Percentiles rank a stretch among this genome's conserved stretches.
These are phyloP conservation scores for Cardiocondyla obscurior DNA, from an alignment of 1,140 invertebrate species.

Conservation along the genomic window DNA sequence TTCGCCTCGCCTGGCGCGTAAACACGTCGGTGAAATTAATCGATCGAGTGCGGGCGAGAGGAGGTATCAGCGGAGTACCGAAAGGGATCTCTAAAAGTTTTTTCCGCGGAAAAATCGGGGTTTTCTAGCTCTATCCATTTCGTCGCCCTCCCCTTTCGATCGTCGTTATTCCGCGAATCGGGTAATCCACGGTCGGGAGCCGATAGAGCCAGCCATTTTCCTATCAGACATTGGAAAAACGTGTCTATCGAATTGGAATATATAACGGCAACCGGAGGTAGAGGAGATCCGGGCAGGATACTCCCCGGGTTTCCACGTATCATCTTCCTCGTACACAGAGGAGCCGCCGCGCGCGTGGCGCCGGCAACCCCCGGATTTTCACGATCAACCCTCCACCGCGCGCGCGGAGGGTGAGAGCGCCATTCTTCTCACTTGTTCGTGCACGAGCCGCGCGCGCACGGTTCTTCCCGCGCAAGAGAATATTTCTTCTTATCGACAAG, in stretches of 20 bases:
- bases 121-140: conserved; percentile 22
- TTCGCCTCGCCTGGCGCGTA: not conserved
- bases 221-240: conserved; percentile 76
- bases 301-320: conserved; percentile 68
- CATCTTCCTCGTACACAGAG: conserved; percentile 61
- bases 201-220: conserved; percentile 73
- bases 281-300: conserved; percentile 62
- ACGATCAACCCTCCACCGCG: not conserved
- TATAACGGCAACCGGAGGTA: conserved; percentile 66
- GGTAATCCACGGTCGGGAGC: conserved; percentile 63
- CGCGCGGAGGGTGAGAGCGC: conserved; percentile 9
- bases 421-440: conserved; percentile 61
- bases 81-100: conserved; percentile 41
- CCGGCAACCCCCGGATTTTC: conserved; percentile 33
- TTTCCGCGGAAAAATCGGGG: conserved; percentile 54
- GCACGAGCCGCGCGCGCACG: not conserved
- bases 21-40: conserved; percentile 35
- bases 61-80: not conserved
- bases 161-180: conserved; percentile 47
- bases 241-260: conserved; percentile 79
- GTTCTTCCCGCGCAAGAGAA: conserved; percentile 60
- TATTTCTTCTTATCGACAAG: conserved; percentile 77
- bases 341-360: conserved; percentile 8
- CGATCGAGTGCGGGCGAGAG: not conserved
- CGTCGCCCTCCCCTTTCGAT: not conserved